phyloP scores from a whole-genome alignment of 1,140 invertebrate species.

The Sitophilus oryzae region DNA sequence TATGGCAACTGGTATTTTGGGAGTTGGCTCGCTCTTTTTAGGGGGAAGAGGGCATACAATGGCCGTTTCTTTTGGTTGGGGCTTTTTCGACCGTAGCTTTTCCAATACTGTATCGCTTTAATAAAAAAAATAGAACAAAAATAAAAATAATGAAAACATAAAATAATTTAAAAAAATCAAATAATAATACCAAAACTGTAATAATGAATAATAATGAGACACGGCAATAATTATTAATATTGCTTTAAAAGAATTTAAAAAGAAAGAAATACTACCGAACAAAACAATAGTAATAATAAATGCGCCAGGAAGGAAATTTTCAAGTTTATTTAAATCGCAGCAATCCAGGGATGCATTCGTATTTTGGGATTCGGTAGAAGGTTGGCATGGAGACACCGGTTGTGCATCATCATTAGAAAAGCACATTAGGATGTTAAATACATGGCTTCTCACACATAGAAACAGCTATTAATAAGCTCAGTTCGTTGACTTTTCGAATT shows the following conservation, averaged over 20 bases:
- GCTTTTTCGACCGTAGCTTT: conserved; percentile 25
- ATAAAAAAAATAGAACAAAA: conserved; percentile 30
- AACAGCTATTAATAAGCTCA: conserved; percentile 14
- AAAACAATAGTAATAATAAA: too few species aligned
- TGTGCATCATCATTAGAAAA: neutral
- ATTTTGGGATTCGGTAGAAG: too few species aligned
- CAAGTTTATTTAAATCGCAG: too few species aligned
- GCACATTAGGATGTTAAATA: conserved; percentile 3
- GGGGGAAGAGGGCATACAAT: conserved; percentile 23
- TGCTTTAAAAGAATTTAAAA: too few species aligned
- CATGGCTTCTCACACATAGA: conserved; percentile 8
- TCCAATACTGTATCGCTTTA: conserved; percentile 32
- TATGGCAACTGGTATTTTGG: conserved; percentile 24
- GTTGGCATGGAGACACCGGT: too few species aligned
- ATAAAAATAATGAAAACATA: conserved; percentile 24
- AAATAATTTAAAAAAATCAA: conserved; percentile 3
- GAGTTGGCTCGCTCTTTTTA: conserved; percentile 23
- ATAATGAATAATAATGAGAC: too few species aligned
- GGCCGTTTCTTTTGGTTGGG: conserved; percentile 24
- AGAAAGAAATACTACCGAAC: too few species aligned
- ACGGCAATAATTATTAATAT: too few species aligned
- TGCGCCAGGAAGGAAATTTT: too few species aligned
- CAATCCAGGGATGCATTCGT: too few species aligned
- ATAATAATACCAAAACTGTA: neutral
- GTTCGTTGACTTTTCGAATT: conserved; percentile 13